These are phyloP conservation scores for Drosophila arawakana DNA, from an alignment of 1,140 invertebrate species.

Conservation along the genomic window DNA sequence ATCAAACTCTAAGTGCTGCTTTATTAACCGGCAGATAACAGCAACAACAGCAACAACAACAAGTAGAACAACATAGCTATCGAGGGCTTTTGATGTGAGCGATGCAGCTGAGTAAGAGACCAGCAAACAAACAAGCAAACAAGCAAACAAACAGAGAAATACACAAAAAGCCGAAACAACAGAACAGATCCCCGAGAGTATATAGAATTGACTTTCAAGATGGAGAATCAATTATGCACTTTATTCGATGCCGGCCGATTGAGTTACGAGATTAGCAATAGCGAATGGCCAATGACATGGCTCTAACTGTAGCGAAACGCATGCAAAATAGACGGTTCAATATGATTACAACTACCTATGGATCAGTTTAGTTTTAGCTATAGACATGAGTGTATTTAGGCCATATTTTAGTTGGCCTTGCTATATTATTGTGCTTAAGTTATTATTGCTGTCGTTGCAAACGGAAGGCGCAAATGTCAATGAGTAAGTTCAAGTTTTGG, in stretches of 20 bases:
- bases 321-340: conserved; percentile 13
- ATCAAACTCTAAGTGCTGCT: conserved; percentile 71
- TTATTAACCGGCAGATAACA: conserved; percentile 68
- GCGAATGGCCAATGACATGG: conserved; percentile 51
- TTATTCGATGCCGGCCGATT: conserved; percentile 45
- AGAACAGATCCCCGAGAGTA: conserved; percentile 2
- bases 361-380: conserved; percentile 36
- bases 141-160: conserved; percentile 25
- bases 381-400: conserved; percentile 10
- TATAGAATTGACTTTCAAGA: conserved; percentile 24
- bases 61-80: conserved; percentile 22
- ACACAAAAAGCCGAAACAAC: conserved; percentile 20
- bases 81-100: conserved; percentile 31
- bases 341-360: conserved; percentile 15
- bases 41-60: conserved; percentile 26
- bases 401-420: no score
- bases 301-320: conserved; percentile 13
- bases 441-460: background rate
- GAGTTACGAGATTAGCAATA: conserved; percentile 55
- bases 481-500: background rate
- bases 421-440: background rate
- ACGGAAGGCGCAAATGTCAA: background rate
- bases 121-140: conserved; percentile 28
- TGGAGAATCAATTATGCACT: conserved; percentile 64
- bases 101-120: conserved; percentile 16